A percentile compares a stretch with the other conserved stretches of the same genome.
phyloP scores from a whole-genome alignment of 2,113 vertebrate genomes.

The Crotalus horridus region DNA sequence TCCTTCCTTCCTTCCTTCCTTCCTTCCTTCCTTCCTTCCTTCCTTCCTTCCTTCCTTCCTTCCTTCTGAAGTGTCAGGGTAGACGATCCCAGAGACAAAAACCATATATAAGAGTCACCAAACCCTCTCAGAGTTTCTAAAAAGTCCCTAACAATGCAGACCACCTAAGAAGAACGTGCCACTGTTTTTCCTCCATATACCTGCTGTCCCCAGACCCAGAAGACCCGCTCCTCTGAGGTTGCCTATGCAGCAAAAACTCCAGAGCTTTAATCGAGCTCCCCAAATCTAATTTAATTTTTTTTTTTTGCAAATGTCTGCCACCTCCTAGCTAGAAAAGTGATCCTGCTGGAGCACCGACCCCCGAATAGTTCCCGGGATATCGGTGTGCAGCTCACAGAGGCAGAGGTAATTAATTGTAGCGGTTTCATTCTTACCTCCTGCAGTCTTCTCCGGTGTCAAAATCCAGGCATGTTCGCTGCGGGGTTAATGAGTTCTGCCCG shows the following conservation, averaged over 20 bases:
- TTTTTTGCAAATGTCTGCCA: constrained; percentile 50
- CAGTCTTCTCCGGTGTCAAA: constrained; percentile 50
- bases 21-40: too few relatives aligned
- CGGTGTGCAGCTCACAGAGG: neutral
- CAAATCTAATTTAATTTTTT: constrained; percentile 54
- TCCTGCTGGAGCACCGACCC: constrained; percentile 16
- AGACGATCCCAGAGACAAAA: neutral
- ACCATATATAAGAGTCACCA: neutral
- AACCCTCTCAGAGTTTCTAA: neutral
- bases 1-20: too few relatives aligned
- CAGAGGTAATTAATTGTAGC: constrained; percentile 60
- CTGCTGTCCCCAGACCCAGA: neutral
- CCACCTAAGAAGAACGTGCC: accelerated
- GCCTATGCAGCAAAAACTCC: constrained; percentile 13
- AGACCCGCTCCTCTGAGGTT: neutral
- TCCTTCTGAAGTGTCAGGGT: neutral
- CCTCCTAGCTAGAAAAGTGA: constrained; percentile 47
- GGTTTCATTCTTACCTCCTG: constrained; percentile 55
- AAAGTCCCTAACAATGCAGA: too few relatives aligned
- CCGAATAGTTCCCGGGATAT: constrained; percentile 37
- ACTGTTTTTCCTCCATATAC: neutral
- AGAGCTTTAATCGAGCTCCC: constrained; percentile 52
- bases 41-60: too few relatives aligned
- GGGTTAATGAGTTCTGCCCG: constrained; percentile 53
- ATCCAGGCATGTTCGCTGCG: constrained; percentile 41